Base-by-base conservation (phyloP, 2,797 vertebrate species). In the Nasua narica region DNA sequence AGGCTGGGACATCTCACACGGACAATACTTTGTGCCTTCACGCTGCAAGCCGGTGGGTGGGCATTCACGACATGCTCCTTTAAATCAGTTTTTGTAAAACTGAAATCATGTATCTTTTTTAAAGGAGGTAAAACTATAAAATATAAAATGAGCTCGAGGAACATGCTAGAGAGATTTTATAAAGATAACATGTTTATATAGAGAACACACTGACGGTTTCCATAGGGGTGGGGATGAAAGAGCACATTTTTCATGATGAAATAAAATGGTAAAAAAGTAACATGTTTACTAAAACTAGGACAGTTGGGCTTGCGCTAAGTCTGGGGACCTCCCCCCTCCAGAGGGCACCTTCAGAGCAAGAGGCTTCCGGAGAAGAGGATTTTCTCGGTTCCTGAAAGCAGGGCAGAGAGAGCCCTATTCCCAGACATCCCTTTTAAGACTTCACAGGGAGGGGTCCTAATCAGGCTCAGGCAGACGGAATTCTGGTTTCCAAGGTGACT, bases 21-120 rank as follows among this genome's bases (percentile, higher is more conserved):
- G 43, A 14, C 72, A 74, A n/a, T 0, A 15, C 4, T 40, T n/a
- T 13, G 50, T 0, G 1, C 43, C 43, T 32, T 74, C 7, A 7
- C 50, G 50, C 27, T 46, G 2, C 5, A n/a, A 46, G n/a, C 37
- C 8, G 7, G 21, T 2, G 9, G 43, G 2, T 1, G 15, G 23
- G 3, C 18, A 18, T 19, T 62, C 2, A 9, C 4, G 23, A 32
- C 3, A 4, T 43, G 48, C 43, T 67, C 65, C 32, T 81, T 76
- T 29, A 16, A 27, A 16, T 35, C 1, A 1, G 9, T 58, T 18
- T 40, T 35, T 27, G 7, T 4, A 32, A 10, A 72, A 69, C 43
- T 76, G 50, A 74, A 69, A 56, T 76, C 56, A 32, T 40, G 15
- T 32, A 46, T 7, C 7, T 37, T 12, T 19, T 74, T 74, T 25